Evolutionary conservation across 2,113 vertebrate genomes (phyloP), one percentile per base, ranked within the genome.

Genomic region (Boulengeromyrus knoepffleri): DNA sequence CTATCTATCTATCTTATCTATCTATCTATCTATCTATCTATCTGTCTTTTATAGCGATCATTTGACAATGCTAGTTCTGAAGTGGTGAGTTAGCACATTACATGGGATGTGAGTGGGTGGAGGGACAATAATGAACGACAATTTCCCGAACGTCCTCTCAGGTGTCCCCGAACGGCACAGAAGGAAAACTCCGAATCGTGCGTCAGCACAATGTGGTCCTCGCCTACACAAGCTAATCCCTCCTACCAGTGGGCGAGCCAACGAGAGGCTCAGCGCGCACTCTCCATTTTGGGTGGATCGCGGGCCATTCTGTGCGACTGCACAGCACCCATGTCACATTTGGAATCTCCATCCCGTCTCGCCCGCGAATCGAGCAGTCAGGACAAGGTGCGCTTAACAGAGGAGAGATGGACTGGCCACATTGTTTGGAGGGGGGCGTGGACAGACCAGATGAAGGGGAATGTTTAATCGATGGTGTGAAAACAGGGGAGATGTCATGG

Each of bases 81-180:
- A 86, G 46, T 86, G 39, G 84, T 50, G 84, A 86, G 45, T 49
- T 86, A 86, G 47, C 84, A 86, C 46, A 49, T 47, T 85, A n/a
- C 46, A 24, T 47, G 83, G 45, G n/a, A 31, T 70, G 62, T 31
- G 62, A 70, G 74, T 80, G 74, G 74, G 31, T 42, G 31, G 36
- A 15, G 31, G 36, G 36, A 36, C n/a, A 50, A 86, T 86, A 53
- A 87, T 87, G 85, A 49, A 50, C 9, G 31, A 87, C 24, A 87
- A n/a, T 56, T 53, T 87, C 49, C 13, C 5, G 27, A 53, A 56
- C 31, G 50, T 87, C 49, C n/a, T 53, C 27, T 56, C 85, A 31
- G 27, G 85, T 87, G 85, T 53, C 85, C 24, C 50, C 3, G 5
- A 53, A 87, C 27, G 31, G 12, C 85, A 56, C n/a, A 52, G 47